Evolutionary conservation across 1,140 invertebrate genomes (phyloP).

Genomic region (Panagrolaimus sp.): DNA sequence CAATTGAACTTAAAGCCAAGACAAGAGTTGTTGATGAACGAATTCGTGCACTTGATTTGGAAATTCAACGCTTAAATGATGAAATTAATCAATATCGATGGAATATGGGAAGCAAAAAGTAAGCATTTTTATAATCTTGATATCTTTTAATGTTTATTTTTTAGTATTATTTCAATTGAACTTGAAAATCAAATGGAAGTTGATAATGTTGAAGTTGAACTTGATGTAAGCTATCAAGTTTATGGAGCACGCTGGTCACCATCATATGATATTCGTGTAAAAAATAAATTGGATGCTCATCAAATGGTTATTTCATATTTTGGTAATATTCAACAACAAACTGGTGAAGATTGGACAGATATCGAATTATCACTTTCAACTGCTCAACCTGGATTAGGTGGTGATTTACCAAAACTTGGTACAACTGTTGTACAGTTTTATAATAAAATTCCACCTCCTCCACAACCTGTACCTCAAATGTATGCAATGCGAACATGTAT

Average conservation of each 20-base stretch:
- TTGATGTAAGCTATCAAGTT: conserved; percentile 59
- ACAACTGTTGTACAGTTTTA: conserved; percentile 51
- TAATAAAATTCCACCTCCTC: background rate
- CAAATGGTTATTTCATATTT: conserved; percentile 58
- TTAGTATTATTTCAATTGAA: conserved; percentile 16
- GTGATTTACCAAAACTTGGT: conserved; percentile 56
- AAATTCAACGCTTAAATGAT: conserved; percentile 19
- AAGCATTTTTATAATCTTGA: background rate
- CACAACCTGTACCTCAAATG: background rate
- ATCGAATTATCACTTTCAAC: conserved; percentile 58
- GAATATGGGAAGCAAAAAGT: background rate
- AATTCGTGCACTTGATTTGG: background rate
- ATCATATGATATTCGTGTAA: conserved; percentile 59
- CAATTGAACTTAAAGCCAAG: conserved; percentile 15
- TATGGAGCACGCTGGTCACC: conserved; percentile 57
- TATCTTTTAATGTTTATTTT: too few species aligned
- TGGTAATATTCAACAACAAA: conserved; percentile 58
- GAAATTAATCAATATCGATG: conserved; percentile 18
- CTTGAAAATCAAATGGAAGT: conserved; percentile 24
- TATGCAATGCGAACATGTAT: background rate
- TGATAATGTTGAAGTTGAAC: background rate
- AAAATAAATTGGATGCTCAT: conserved; percentile 28
- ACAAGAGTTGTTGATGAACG: background rate
- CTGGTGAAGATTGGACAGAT: conserved; percentile 60
- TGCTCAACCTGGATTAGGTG: conserved; percentile 59